Evolutionary conservation across 2,888 invertebrate genomes (phyloP).

Genomic region (Clivina fossor): DNA sequence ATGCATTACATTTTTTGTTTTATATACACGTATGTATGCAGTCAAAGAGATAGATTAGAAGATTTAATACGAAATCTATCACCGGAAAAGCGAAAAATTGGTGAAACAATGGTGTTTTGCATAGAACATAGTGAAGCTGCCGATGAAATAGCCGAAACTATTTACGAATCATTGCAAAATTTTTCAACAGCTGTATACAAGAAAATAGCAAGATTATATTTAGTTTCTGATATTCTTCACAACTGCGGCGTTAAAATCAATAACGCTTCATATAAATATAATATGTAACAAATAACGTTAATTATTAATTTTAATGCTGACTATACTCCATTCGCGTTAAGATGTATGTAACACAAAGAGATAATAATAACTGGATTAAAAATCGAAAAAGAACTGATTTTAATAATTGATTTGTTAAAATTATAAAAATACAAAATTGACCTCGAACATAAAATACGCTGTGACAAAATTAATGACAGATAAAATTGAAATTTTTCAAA

Average conservation of each 20-base stretch:
- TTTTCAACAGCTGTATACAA: conserved; percentile 76
- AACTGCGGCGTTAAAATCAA: conserved; percentile 96
- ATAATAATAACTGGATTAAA: too few relatives aligned
- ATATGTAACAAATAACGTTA: too few relatives aligned
- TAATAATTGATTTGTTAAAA: too few relatives aligned
- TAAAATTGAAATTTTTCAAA: too few relatives aligned
- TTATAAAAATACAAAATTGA: too few relatives aligned
- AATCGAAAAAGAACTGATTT: too few relatives aligned
- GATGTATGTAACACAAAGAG: too few relatives aligned
- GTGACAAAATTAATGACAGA: too few relatives aligned
- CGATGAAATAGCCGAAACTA: conserved; percentile 91
- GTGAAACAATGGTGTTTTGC: conserved; percentile 98
- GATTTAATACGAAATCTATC: conserved; percentile 84
- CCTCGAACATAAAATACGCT: too few relatives aligned
- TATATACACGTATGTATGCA: conserved; percentile 49
- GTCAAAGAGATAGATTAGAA: conserved; percentile 91
- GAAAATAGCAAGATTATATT: conserved; percentile 90
- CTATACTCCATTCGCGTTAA: too few relatives aligned
- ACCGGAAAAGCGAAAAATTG: conserved; percentile 79
- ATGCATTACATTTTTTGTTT: conserved; percentile 9
- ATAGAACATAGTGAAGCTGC: conserved; percentile 98
- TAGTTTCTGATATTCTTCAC: conserved; percentile 94
- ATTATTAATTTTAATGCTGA: too few relatives aligned
- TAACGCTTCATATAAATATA: conserved; percentile 93
- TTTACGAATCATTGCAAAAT: conserved; percentile 83